Evolutionary conservation across 2,113 vertebrate genomes (phyloP).

Genomic region (Oncorhynchus keta): DNA sequence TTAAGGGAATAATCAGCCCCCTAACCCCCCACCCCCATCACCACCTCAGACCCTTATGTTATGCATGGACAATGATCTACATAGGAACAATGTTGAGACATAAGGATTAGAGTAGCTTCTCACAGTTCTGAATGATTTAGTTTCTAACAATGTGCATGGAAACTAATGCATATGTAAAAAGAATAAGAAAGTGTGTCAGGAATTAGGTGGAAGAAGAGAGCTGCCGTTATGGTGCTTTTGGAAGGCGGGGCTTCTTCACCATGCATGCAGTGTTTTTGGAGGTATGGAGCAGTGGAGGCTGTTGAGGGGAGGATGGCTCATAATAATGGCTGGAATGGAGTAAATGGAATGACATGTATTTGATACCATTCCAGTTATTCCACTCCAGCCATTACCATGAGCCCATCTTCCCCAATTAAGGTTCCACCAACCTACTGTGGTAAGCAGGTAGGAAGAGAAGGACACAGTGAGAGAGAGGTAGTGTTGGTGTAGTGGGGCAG

Average conservation of each 20-base stretch:
- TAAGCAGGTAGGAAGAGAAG: constrained; percentile 4
- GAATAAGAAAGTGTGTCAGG: background rate
- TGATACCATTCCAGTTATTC: too few species aligned
- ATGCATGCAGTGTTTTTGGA: constrained; percentile 2
- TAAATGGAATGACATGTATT: too few species aligned
- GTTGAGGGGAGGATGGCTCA: constrained; percentile 13
- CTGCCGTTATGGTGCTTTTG: background rate
- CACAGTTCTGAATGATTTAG: background rate
- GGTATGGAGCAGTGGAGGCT: constrained; percentile 8
- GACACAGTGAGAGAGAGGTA: constrained; percentile 37
- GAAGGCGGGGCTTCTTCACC: background rate
- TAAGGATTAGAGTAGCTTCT: background rate
- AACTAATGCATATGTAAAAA: background rate
- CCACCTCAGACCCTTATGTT: constrained; percentile 11
- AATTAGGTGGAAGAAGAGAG: background rate
- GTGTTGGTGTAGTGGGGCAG: constrained; percentile 52
- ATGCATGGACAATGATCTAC: background rate
- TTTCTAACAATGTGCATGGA: background rate
- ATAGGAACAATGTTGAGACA: constrained; percentile 18
- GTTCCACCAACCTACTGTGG: too few species aligned
- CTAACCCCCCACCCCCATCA: constrained; percentile 2
- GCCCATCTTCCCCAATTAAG: too few species aligned
- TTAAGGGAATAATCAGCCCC: background rate
- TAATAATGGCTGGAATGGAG: too few species aligned
- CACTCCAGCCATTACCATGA: too few species aligned